These are phyloP conservation scores for Cuniculus paca DNA, from an alignment of 2,797 vertebrate genomes.

Conservation along the genomic window DNA sequence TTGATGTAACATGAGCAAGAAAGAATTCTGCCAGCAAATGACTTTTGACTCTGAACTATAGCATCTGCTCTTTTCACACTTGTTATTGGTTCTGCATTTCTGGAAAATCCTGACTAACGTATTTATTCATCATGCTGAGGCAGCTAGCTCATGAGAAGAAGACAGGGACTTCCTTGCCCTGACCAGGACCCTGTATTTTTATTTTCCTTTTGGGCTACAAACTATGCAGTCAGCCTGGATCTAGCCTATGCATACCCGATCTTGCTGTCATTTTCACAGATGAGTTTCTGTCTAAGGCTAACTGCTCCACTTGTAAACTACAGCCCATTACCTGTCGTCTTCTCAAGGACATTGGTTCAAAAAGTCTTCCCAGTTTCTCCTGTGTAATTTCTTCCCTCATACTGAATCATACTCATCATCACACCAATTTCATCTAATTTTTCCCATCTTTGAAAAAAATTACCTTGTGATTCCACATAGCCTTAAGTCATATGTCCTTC, in stretches of 20 bases:
- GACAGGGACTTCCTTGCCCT: neutral
- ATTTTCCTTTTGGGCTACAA: neutral
- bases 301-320: neutral
- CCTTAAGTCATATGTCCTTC: neutral
- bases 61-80: neutral
- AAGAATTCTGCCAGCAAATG: neutral
- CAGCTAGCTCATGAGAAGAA: neutral
- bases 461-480: neutral
- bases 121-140: neutral
- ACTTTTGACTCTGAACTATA: neutral
- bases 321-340: neutral
- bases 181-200: neutral
- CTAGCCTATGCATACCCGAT: neutral
- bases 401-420: neutral
- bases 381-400: neutral
- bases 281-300: neutral
- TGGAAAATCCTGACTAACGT: neutral
- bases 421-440: slow-evolving; percentile 47
- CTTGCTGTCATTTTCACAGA: neutral
- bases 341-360: neutral
- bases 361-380: neutral
- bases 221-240: neutral
- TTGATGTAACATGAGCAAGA: neutral
- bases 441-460: slow-evolving; percentile 5
- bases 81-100: neutral